Evolutionary conservation across 2,888 invertebrate species (phyloP), one percentile per base, ranked within the genome.

Genomic region (Scaptomyza parva): DNA sequence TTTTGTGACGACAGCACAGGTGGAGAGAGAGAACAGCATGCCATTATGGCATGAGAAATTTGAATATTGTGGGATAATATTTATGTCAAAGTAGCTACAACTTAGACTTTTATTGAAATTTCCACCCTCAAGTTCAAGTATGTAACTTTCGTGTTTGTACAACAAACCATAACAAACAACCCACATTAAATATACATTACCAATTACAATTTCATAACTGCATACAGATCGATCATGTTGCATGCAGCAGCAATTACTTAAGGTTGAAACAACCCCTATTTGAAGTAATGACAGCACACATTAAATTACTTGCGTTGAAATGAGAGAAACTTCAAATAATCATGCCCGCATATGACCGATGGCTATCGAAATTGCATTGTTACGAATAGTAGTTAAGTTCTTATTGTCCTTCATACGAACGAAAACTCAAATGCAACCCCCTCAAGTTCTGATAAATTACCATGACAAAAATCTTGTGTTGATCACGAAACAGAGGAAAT

Each of bases 201-300:
- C 7, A 57, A 59, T 59, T 26, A 20, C 44, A 59, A 4, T 53
- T 39, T 39, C 24, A 44, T 43, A 30, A 17, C 41, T 30, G 43
- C 55, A 37, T 41, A 18, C 47, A 63, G 78, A 81, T 86, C 85
- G 78, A 81, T 81, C 86, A 86, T 81, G 62, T 81, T 83, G 86
- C 86, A 83, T 86, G 86, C 61, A 26, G 40, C 51, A 35, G 35
- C 53, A 33, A 59, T 40, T 18, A 18, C 14, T 40, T 18, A 45
- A 48, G 44, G 40, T 20, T 57, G 50, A 61, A 81, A 37, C 78
- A 64, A 81, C 87, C 87, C 87, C 53, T 59, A 52, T 76, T 41
- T 55, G 28, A 18, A 33, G 50, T 60, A 73, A 81, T 78, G 65
- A 80, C 65, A 69, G 43, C 69, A 62, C 59, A 64, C 30, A 37